These are phyloP conservation scores for Ovis aries DNA, from an alignment of 2,113 vertebrate species.

Conservation along the genomic window ARS-UI_Ramb_v3.0 NC_056080.1:138770001-138770500, in stretches of 20 bases:
- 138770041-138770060: background rate
- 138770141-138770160: background rate
- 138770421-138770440: background rate
- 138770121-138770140: background rate
- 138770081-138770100: background rate
- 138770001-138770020: background rate
- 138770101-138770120: background rate
- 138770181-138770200: background rate
- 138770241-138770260: background rate
- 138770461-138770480: too few species aligned
- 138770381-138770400: background rate
- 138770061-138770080: background rate
- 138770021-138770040: slow-evolving; percentile 4
- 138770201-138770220: background rate
- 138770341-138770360: slow-evolving; percentile 8
- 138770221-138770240: background rate
- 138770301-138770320: background rate
- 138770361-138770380: background rate
- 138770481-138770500: too few species aligned
- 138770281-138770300: background rate
- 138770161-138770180: background rate
- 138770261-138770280: background rate
- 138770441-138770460: too few species aligned
- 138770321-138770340: background rate
- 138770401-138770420: background rate